phyloP scores from a whole-genome alignment of 2,797 vertebrate species.

The Falco columbarius region DNA sequence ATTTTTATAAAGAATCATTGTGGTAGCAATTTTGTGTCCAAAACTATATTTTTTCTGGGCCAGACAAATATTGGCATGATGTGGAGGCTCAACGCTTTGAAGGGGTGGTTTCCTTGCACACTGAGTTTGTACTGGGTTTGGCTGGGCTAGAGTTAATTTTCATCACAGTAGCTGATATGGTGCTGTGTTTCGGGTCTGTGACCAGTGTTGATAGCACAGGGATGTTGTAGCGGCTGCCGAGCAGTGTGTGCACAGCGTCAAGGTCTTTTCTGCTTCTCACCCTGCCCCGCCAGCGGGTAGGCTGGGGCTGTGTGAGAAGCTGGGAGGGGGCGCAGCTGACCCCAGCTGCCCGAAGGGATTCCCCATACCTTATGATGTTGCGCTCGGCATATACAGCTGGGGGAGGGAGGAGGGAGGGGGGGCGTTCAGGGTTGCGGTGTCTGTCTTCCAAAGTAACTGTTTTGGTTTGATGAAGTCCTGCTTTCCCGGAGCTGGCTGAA shows the following conservation, averaged over 20 bases:
- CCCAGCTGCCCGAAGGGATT: background rate
- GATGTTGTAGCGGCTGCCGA: background rate
- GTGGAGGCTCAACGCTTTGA: background rate
- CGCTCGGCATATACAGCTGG: background rate
- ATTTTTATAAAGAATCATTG: background rate
- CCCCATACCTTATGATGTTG: accelerated
- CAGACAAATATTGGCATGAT: background rate
- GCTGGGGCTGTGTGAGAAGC: background rate
- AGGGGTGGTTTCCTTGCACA: background rate
- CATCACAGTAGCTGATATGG: background rate
- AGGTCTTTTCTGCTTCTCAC: background rate
- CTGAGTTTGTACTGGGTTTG: background rate
- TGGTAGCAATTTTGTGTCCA: background rate
- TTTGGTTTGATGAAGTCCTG: background rate
- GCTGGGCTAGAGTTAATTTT: background rate
- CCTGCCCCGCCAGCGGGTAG: background rate
- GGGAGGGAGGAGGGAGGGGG: background rate
- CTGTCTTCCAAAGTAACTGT: too few relatives aligned
- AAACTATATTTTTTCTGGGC: background rate
- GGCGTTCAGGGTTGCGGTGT: accelerated
- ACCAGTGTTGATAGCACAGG: background rate
- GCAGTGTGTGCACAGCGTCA: background rate
- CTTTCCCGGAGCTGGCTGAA: background rate
- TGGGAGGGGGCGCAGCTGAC: background rate
- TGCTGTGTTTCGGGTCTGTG: background rate